Base-by-base conservation (phyloP, 1,140 invertebrate genomes). In the Drosophila nebulosa region DNA sequence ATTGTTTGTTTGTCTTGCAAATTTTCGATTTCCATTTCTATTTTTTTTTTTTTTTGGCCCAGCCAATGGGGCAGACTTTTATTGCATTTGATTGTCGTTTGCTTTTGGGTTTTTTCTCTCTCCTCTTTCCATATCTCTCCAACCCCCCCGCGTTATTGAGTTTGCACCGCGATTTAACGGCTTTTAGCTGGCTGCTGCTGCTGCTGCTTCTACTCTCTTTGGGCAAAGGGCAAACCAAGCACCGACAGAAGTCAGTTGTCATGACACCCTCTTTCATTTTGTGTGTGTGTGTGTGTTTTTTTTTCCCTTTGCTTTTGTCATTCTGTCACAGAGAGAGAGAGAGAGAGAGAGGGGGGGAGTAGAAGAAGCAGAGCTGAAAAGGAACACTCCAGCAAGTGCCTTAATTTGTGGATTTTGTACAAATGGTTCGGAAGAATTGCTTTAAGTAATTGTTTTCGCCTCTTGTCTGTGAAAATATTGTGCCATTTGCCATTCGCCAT, bases 391-490 rank as follows among this genome's bases (percentile, higher is more conserved):
- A 53, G 75, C 68, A 89, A 88, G 84, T 83, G 79, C 84, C 76
- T 84, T 88, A 89, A 88, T 89, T 88, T 89, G 84, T 76, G 85
- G 69, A 89, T 84, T 84, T 89, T 53, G 69, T 69, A 79, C 76
- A 89, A 88, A 88, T 88, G 83, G 84, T 73, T 79, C 80, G 84
- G 84, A 88, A 88, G 76, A 88, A 88, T 89, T 84, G 84, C 84
- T 78, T 86, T 72, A 81, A 85, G 80, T 85, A 85, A 85, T 85
- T 86, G 80, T 85, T 85, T 85, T 86, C 64, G 59, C 55, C 78
- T 69, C 42, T 64, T 64, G 52, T 22, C 59, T 27, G 16, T 59
- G 52, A 51, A 21, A 32, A 58, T 73, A 74, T 78, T 78, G 59
- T 71, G 65, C 72, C 63, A 60, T 75, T 68, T 66, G 52, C 16